phyloP scores from a whole-genome alignment of 2,113 vertebrate genomes.

The Indri indri region DNA sequence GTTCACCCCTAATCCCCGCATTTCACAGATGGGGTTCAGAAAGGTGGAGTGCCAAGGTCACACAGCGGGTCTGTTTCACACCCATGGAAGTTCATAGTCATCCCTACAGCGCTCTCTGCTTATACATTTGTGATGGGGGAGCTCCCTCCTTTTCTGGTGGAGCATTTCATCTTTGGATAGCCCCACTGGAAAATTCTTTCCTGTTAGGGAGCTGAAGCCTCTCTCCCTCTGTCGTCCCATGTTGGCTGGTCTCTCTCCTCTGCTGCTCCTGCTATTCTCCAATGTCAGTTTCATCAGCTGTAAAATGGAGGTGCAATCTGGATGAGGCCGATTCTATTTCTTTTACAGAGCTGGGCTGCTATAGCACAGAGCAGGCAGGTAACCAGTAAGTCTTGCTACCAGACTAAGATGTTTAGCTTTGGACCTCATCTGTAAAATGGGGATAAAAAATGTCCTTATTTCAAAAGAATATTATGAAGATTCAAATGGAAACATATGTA shows the following conservation, averaged over 20 bases:
- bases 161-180: background rate
- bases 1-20: background rate
- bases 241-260: background rate
- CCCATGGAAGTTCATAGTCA: background rate
- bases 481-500: background rate
- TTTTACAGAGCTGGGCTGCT: background rate
- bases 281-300: background rate
- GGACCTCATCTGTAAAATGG: background rate
- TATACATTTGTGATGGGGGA: background rate
- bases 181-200: background rate
- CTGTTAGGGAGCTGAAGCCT: background rate
- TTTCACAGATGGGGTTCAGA: background rate
- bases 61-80: background rate
- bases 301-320: background rate
- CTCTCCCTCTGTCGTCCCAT: background rate
- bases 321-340: background rate
- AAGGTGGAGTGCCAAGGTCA: background rate
- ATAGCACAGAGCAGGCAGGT: background rate
- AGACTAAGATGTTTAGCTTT: conserved; percentile 25
- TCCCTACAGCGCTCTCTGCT: background rate
- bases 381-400: background rate
- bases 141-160: background rate
- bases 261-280: background rate
- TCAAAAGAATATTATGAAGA: background rate
- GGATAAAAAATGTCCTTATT: background rate